Percentiles rank a stretch among this genome's conserved stretches.
These are phyloP conservation scores for Mellivora capensis DNA, from an alignment of 2,113 vertebrate genomes.

Conservation along the genomic window DNA sequence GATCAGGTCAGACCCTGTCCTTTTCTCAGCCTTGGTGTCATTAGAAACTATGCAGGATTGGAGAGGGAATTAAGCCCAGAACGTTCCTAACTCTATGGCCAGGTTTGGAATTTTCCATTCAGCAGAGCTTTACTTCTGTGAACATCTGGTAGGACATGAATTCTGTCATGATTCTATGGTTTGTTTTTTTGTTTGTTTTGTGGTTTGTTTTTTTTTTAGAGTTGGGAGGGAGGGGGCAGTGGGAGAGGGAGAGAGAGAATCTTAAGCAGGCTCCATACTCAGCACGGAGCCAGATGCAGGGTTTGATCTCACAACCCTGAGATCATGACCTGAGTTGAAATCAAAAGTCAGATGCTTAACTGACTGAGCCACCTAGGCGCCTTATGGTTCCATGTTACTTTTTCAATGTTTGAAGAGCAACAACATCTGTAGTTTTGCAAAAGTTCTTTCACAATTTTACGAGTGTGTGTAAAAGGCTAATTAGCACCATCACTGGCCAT, in stretches of 20 bases:
- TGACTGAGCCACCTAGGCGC: not conserved
- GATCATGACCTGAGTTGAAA: not conserved
- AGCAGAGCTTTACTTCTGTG: not conserved
- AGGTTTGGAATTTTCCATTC: not conserved
- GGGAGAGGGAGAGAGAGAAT: not conserved
- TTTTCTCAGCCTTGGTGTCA: not conserved
- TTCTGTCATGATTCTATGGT: not conserved
- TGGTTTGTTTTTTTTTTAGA: not conserved
- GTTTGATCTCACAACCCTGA: not conserved
- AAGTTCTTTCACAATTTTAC: constrained; percentile 47
- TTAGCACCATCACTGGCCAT: constrained; percentile 30
- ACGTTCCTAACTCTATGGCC: not conserved
- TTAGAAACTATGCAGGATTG: not conserved
- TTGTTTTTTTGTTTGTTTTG: not conserved
- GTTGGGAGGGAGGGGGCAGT: not conserved
- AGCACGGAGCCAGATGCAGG: not conserved
- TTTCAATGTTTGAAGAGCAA: not conserved
- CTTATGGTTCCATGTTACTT: not conserved
- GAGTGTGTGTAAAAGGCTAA: constrained; percentile 52
- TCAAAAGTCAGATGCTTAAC: not conserved
- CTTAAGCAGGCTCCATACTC: not conserved
- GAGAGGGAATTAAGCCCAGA: not conserved
- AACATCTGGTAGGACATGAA: not conserved
- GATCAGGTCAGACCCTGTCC: not conserved
- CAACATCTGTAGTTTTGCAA: constrained; percentile 33